Evolutionary conservation across 2,888 invertebrate species (phyloP), one percentile per base, ranked within the genome.

Genomic region (Dynastes hyllus): DNA sequence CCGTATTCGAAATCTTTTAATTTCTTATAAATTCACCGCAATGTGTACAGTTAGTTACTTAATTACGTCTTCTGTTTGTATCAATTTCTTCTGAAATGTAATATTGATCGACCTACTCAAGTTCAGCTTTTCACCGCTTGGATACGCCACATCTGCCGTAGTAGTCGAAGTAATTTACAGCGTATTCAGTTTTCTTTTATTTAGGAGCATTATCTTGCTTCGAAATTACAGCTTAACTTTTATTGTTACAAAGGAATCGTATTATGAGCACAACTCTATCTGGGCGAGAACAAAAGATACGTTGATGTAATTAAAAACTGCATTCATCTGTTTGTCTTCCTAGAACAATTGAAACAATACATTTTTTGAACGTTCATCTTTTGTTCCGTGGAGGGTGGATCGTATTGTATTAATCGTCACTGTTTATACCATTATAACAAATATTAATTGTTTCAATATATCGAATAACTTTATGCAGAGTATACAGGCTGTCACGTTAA

Each of bases 311-410:
- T 85, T 85, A 85, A 85, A 84, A 85, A 84, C 84, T 85, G 84
- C 84, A 85, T 84, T 85, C 84, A 84, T 85, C 83, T 85, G 85
- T 84, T 85, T 84, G 84, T 84, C 84, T 84, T 85, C 83, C 79
- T 81, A 75, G 80, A 84, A 85, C 85, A 85, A 85, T 84, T 85
- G 84, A 84, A 85, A 85, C 85, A 85, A 85, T 85, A 84, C 84
- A 83, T 81, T 82, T 84, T 84, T 84, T 83, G 82, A 81, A 81
- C 79, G 81, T 78, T 81, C 77, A 78, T 83, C 84, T 84, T 84
- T 85, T 84, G 84, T 85, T 83, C 80, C 76, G 78, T 78, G 45
- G 45, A 67, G 40, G 78, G 80, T 69, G 53, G 67, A 55, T 66
- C 16, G 66, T 67, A 75, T 73, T 67, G 69, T 53, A 22, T 76